Conservation (phyloP, 2,888 invertebrate genomes). For the Phaedon cochleariae region DNA sequence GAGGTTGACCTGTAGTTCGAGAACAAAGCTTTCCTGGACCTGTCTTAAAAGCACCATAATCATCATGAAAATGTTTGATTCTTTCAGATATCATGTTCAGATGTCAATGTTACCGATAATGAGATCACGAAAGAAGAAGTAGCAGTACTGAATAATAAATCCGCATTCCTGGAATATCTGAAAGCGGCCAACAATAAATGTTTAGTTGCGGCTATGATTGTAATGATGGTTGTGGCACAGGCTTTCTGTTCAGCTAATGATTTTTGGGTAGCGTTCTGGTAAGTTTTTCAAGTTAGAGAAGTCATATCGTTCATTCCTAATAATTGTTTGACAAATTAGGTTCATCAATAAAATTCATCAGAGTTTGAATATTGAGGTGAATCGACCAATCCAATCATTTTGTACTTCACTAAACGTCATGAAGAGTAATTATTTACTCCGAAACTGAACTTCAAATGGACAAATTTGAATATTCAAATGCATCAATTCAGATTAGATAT, state of each 20-base stretch:
- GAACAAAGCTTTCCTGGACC: not conserved
- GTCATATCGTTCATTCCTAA: too few relatives aligned
- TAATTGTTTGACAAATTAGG: too few relatives aligned
- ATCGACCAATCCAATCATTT: too few relatives aligned
- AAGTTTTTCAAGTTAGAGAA: too few relatives aligned
- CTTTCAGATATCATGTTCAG: not conserved
- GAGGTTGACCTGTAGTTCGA: too few relatives aligned
- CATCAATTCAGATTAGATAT: too few relatives aligned
- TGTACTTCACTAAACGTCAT: too few relatives aligned
- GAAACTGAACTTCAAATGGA: too few relatives aligned
- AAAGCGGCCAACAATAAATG: conserved; percentile 47
- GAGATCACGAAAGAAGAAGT: conserved; percentile 39
- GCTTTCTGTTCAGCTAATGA: conserved; percentile 50
- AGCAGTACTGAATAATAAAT: conserved; percentile 24
- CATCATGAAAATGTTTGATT: not conserved
- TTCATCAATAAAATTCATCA: too few relatives aligned
- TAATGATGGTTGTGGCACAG: conserved; percentile 49
- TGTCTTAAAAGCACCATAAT: not conserved
- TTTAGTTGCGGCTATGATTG: conserved; percentile 38
- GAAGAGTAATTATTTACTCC: too few relatives aligned
- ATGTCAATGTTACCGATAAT: not conserved
- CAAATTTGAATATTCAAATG: too few relatives aligned
- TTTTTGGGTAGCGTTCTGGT: conserved; percentile 56
- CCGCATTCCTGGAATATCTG: conserved; percentile 50
- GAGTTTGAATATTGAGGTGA: too few relatives aligned